Evolutionary conservation across 2,888 invertebrate genomes (phyloP), one percentile per base, ranked within the genome.

Genomic region (Andrena fulva): DNA sequence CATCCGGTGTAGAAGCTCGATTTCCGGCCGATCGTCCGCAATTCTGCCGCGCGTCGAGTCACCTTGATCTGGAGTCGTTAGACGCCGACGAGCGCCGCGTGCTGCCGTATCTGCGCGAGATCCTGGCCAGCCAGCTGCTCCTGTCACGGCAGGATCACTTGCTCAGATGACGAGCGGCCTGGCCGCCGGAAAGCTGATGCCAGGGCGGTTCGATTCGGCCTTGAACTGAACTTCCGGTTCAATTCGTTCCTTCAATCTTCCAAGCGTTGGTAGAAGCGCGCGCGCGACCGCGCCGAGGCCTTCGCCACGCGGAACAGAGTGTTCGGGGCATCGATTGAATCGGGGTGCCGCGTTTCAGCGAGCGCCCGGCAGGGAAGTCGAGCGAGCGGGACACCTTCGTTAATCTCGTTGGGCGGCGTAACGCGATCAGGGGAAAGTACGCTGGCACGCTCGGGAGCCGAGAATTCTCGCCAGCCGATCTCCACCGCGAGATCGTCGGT

Each of bases 121-220:
- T 81, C 69, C 77, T 89, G 86, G 73, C 70, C 59, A 83, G 79
- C 62, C 82, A 84, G 70, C 76, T 87, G 54, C 78, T 89, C n/a
- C 75, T 90, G 52, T 89, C 89, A n/a, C 89, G 89, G 29, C 90
- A 90, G 80, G 91, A 91, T 88, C 89, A 90, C 84, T 86, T 85
- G 56, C 84, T 90, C 75, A 93, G 92, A 92, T 92, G 92, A 93
- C 92, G 89, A 92, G 92, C 89, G 88, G 91, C 91, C 85, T 77
- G 82, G 87, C 91, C 91, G 90, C 91, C 92, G 86, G 87, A 89
- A 90, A 91, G 90, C 91, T 89, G 87, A 89, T 85, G 90, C 89
- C 87, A 90, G 87, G 90, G 91, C 90, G 90, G 90, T 90, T 89
- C 80, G 69, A 85, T 77, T 82, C 85, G 74, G 76, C 87, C 82